Percentiles rank a stretch among this genome's conserved stretches.
These are phyloP conservation scores for Anhinga anhinga DNA, from an alignment of 2,113 vertebrate genomes.

Conservation along the genomic window DNA sequence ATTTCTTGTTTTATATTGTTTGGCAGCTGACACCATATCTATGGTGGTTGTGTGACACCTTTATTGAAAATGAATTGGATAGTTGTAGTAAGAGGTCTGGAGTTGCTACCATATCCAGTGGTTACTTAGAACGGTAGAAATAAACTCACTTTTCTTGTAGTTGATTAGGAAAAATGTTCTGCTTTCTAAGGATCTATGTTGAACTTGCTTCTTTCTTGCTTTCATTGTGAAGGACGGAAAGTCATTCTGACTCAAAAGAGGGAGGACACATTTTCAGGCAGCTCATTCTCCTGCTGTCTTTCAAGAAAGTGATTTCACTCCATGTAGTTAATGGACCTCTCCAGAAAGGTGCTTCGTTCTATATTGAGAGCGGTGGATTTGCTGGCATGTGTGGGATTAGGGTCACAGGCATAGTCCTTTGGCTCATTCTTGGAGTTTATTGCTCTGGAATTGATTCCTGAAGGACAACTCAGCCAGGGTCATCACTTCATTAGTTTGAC, in stretches of 20 bases:
- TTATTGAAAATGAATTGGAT: neutral
- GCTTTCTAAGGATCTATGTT: fast-evolving
- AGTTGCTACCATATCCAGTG: neutral
- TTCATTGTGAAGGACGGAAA: neutral
- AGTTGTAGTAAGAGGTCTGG: neutral
- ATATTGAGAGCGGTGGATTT: neutral
- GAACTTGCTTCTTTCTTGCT: neutral
- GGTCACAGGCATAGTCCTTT: neutral
- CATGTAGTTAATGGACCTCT: neutral
- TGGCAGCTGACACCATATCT: neutral
- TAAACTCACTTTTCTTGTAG: neutral
- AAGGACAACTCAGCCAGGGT: neutral
- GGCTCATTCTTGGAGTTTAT: neutral
- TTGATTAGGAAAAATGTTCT: neutral
- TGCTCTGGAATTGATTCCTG: neutral
- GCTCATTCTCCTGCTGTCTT: neutral
- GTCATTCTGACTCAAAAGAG: neutral
- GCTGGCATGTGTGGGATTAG: neutral
- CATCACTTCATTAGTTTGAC: neutral
- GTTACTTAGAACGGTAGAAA: neutral
- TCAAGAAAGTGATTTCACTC: neutral
- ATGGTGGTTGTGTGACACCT: neutral
- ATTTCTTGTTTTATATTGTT: neutral
- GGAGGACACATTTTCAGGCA: neutral
- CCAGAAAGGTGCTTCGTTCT: neutral